Evolutionary conservation across 1,140 invertebrate genomes (phyloP).

Genomic region (Hyphantria cunea): DNA sequence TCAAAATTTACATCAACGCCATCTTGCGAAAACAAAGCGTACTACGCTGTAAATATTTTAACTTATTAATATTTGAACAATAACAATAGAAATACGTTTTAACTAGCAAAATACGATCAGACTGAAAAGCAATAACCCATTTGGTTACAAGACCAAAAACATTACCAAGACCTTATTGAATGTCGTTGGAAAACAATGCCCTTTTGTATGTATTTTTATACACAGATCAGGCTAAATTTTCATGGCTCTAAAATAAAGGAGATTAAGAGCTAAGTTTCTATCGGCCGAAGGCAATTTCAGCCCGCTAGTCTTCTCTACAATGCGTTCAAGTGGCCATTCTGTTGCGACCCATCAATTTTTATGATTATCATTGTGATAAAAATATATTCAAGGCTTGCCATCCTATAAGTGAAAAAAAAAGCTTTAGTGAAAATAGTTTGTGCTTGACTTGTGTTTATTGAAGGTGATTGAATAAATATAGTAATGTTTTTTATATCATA

Average conservation of each 20-base stretch:
- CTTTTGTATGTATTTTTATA: constrained; percentile 2
- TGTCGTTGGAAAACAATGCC: neutral
- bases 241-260: constrained; percentile 9
- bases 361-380: constrained; percentile 16
- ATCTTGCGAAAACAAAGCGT: too few relatives aligned
- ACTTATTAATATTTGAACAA: too few relatives aligned
- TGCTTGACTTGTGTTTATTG: neutral
- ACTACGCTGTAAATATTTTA: too few relatives aligned
- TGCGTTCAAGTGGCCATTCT: constrained; percentile 14
- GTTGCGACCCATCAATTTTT: constrained; percentile 15
- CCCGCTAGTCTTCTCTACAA: constrained; percentile 5
- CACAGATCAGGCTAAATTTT: neutral
- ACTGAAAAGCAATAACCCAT: neutral
- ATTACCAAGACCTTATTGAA: neutral
- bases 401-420: constrained; percentile 11
- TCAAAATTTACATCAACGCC: too few relatives aligned
- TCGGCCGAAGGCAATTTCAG: neutral
- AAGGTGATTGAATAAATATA: neutral
- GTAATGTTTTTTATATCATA: neutral
- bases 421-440: neutral
- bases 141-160: neutral
- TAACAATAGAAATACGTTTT: too few relatives aligned
- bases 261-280: constrained; percentile 17
- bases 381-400: constrained; percentile 12
- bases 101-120: too few relatives aligned